phyloP scores from a whole-genome alignment of 2,888 invertebrate genomes.

The Zeuzera pyrina region DNA sequence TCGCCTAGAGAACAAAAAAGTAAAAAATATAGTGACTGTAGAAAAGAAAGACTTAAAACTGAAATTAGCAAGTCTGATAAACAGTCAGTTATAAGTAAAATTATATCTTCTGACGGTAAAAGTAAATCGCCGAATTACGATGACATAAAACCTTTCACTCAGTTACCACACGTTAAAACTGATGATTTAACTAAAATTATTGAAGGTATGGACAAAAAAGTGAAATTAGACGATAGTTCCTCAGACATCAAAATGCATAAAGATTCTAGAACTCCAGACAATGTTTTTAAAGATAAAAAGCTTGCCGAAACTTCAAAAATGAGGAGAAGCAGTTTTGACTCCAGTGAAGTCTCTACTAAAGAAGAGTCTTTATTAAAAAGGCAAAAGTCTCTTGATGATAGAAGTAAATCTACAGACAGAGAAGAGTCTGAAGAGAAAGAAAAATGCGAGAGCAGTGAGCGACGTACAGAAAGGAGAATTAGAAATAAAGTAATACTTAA shows the following conservation, averaged over 20 bases:
- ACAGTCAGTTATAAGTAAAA: constrained; percentile 47
- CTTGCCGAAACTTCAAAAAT: constrained; percentile 25
- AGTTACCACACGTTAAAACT: constrained; percentile 64
- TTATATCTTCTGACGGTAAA: constrained; percentile 47
- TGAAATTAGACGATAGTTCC: constrained; percentile 39
- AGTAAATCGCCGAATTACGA: constrained; percentile 48
- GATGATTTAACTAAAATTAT: constrained; percentile 62
- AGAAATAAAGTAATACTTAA: constrained; percentile 81
- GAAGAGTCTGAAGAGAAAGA: constrained; percentile 70
- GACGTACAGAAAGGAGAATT: constrained; percentile 75
- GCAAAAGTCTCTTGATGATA: constrained; percentile 73
- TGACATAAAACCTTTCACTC: constrained; percentile 67
- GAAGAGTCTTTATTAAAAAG: constrained; percentile 56
- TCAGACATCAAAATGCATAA: constrained; percentile 27
- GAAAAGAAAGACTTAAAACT: constrained; percentile 55
- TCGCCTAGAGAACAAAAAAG: constrained; percentile 59
- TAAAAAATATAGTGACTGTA: constrained; percentile 65
- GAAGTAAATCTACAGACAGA: constrained; percentile 67
- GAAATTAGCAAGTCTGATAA: constrained; percentile 53
- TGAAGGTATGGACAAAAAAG: constrained; percentile 57
- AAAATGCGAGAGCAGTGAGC: constrained; percentile 63
- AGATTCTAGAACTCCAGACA: constrained; percentile 49
- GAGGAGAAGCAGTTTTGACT: constrained; percentile 55
- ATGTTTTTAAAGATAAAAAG: constrained; percentile 18
- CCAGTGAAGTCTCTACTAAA: constrained; percentile 36